These are phyloP conservation scores for Trypoxylus dichotomus DNA, from an alignment of 1,140 invertebrate genomes.

Conservation along the genomic window DNA sequence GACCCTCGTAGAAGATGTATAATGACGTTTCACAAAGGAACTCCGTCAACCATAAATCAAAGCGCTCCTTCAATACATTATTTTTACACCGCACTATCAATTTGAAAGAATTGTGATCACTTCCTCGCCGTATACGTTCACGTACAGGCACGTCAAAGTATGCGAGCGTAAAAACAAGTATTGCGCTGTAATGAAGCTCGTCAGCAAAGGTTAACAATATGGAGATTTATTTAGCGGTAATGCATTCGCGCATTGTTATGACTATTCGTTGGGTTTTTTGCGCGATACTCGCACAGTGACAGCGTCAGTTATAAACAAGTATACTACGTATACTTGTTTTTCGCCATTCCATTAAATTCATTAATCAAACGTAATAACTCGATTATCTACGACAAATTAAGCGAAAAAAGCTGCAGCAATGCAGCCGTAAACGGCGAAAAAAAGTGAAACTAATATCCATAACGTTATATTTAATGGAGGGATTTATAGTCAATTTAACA, in stretches of 20 bases:
- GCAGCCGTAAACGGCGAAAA: not conserved
- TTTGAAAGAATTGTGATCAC: not conserved
- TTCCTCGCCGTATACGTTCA: not conserved
- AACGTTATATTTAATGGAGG: not conserved
- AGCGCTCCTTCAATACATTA: not conserved
- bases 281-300: not conserved
- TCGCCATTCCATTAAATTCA: not conserved
- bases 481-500: slow-evolving; percentile 3
- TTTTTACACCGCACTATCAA: not conserved
- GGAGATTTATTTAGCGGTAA: not conserved
- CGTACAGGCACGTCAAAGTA: not conserved
- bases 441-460: not conserved
- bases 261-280: not conserved
- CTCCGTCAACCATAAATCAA: too few species aligned
- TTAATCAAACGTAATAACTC: not conserved
- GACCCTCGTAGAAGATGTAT: too few species aligned
- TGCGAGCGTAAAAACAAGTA: not conserved
- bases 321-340: not conserved
- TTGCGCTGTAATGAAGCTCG: not conserved
- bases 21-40: too few species aligned
- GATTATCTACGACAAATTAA: not conserved
- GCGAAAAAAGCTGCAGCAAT: not conserved
- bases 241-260: not conserved
- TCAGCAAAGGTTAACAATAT: not conserved
- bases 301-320: not conserved